Evolutionary conservation across 2,888 invertebrate genomes (phyloP), one percentile per base, ranked within the genome.

Genomic region (Liposcelis brunnea): DNA sequence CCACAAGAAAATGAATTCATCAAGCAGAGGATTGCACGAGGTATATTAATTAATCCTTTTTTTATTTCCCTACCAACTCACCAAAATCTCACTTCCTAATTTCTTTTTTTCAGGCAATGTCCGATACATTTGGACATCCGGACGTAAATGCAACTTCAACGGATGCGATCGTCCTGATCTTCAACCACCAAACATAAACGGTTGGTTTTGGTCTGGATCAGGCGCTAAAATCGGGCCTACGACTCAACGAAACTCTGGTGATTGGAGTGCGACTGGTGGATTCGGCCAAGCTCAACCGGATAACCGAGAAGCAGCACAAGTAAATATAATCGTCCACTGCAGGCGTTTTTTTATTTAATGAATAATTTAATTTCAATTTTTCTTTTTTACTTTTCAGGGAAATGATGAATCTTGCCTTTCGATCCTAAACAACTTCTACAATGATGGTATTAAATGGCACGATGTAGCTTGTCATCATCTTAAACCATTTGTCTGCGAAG

Each of bases 181-280:
- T 56, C 82, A 83, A 64, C 85, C 85, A n/a, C 75, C 82, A 49
- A 82, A 81, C 59, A 74, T 82, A 53, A 82, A 84, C 63, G 85
- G 85, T 46, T 90, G 89, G 89, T 90, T 90, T 74, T 90, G 89
- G 89, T 86, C 85, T 5, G 89, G 87, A 51, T 87, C 87, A 7
- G 89, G 89, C 26, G 87, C 82, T 50, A 89, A 89, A 68, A 84
- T 89, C 59, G 87, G 89, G 38, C 77, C 87, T 49, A 89, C 89
- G 45, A 79, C 80, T 31, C 84, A 86, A 62, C 75, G 87, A 51
- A 87, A 85, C 65, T 80, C 86, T 48, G 89, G 89, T 33, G 89
- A 87, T 61, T 89, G 89, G 89, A 86, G 85, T 54, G 69, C 70
- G 58, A 89, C 89, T 43, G 89, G 89, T 48, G 87, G 87, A 52